A percentile compares a stretch with the other conserved stretches of the same genome.
These are phyloP conservation scores for Notocelia uddmanniana DNA, from an alignment of 2,888 invertebrate genomes.

Conservation along the genomic window DNA sequence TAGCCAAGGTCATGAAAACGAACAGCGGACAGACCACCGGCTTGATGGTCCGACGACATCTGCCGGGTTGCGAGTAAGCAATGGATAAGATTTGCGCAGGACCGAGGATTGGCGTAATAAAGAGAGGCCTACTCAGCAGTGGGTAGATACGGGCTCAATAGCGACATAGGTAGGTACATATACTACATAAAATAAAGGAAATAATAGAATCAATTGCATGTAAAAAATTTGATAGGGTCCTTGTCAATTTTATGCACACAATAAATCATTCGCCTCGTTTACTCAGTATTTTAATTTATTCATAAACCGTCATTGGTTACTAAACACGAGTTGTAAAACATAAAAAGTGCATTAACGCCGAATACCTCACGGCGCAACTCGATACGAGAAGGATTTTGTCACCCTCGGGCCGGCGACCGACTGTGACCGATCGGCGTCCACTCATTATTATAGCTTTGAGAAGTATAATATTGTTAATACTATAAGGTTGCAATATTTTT, in stretches of 20 bases:
- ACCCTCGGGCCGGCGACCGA: slow-evolving; percentile 51
- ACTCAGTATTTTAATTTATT: slow-evolving; percentile 40
- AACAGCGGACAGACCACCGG: too few relatives aligned
- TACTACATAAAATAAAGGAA: background rate
- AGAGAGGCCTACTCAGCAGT: too few relatives aligned
- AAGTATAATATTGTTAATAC: background rate
- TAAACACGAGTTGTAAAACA: slow-evolving; percentile 45
- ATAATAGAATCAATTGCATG: slow-evolving; percentile 7
- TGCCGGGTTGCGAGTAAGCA: too few relatives aligned
- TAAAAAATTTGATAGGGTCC: too few relatives aligned
- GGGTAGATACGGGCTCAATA: too few relatives aligned
- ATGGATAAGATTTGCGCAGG: too few relatives aligned
- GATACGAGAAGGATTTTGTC: slow-evolving; percentile 64
- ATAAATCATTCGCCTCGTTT: slow-evolving; percentile 38
- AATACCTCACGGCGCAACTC: slow-evolving; percentile 54
- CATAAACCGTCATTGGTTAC: slow-evolving; percentile 40
- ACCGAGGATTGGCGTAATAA: too few relatives aligned
- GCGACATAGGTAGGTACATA: too few relatives aligned
- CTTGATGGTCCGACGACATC: too few relatives aligned
- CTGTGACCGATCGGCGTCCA: slow-evolving; percentile 10
- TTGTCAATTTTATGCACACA: slow-evolving; percentile 27
- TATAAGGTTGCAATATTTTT: background rate
- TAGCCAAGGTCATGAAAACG: too few relatives aligned
- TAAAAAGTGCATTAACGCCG: slow-evolving; percentile 47
- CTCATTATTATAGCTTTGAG: background rate